phyloP scores from a whole-genome alignment of 2,888 invertebrate genomes.

The Yponomeuta cagnagella region DNA sequence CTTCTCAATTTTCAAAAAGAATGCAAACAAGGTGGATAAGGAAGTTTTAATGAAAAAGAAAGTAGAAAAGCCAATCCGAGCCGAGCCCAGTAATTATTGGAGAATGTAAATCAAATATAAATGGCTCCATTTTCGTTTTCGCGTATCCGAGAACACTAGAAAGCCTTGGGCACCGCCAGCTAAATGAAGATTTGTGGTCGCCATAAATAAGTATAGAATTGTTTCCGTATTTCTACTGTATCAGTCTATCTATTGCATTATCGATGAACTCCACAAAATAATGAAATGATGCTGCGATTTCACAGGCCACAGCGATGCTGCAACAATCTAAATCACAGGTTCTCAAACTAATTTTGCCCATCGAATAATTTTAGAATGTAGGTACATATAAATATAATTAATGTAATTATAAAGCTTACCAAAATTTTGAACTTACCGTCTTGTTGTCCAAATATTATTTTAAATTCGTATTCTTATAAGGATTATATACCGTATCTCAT shows the following conservation, averaged over 20 bases:
- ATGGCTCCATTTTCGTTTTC: slow-evolving; percentile 49
- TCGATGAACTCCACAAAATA: neutral
- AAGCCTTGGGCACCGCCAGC: slow-evolving; percentile 38
- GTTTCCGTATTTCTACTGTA: neutral
- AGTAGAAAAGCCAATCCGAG: slow-evolving; percentile 6
- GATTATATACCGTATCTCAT: too few relatives aligned
- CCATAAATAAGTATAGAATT: slow-evolving; percentile 43
- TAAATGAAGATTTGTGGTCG: slow-evolving; percentile 58
- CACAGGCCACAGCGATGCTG: neutral
- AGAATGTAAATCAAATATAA: slow-evolving; percentile 50
- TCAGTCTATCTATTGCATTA: neutral
- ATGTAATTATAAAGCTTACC: too few relatives aligned
- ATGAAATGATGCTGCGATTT: neutral
- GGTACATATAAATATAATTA: too few relatives aligned
- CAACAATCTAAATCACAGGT: neutral
- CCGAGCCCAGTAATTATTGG: slow-evolving; percentile 10
- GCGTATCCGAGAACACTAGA: slow-evolving; percentile 38
- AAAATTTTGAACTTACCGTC: too few relatives aligned
- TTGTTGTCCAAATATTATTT: too few relatives aligned
- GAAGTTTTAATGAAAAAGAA: slow-evolving; percentile 1
- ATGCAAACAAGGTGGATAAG: neutral
- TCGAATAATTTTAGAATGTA: too few relatives aligned
- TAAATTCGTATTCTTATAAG: too few relatives aligned
- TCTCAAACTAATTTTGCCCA: too few relatives aligned
- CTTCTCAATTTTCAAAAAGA: neutral